Conservation (phyloP, 2,113 vertebrate species). For the Thalassarche chlororhynchos region DNA sequence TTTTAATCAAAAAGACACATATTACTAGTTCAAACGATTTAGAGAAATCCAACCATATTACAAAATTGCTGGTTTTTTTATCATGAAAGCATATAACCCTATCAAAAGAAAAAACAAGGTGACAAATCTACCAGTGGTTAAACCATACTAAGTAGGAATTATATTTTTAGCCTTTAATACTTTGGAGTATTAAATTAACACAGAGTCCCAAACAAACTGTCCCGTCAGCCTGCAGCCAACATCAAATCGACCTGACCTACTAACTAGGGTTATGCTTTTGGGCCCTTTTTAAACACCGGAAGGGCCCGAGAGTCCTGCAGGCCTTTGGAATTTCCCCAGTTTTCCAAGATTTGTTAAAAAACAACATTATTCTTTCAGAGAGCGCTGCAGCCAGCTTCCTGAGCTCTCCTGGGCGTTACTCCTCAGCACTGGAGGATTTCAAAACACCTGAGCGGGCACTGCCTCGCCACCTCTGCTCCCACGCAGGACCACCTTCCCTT, state of each 20-base stretch:
- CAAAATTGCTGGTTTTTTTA: neutral
- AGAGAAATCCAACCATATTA: neutral
- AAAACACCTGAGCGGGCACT: neutral
- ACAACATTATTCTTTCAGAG: neutral
- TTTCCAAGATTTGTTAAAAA: neutral
- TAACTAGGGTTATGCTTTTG: neutral
- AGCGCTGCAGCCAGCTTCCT: neutral
- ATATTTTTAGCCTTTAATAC: neutral
- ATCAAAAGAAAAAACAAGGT: neutral
- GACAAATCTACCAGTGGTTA: constrained; percentile 3
- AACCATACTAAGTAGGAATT: constrained; percentile 1
- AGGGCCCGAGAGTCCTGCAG: neutral
- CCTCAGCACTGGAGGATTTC: neutral
- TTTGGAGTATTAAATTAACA: neutral
- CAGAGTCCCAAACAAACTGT: neutral
- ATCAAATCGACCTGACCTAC: neutral
- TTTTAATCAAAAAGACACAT: neutral
- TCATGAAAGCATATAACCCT: neutral
- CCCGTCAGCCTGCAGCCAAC: neutral
- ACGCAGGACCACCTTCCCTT: neutral
- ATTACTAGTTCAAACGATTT: neutral
- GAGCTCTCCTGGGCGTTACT: neutral
- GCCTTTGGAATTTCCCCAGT: neutral
- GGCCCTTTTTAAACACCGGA: neutral
- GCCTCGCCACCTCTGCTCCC: neutral